phyloP scores from a whole-genome alignment of 2,113 vertebrate genomes.

The Otis tarda region DNA sequence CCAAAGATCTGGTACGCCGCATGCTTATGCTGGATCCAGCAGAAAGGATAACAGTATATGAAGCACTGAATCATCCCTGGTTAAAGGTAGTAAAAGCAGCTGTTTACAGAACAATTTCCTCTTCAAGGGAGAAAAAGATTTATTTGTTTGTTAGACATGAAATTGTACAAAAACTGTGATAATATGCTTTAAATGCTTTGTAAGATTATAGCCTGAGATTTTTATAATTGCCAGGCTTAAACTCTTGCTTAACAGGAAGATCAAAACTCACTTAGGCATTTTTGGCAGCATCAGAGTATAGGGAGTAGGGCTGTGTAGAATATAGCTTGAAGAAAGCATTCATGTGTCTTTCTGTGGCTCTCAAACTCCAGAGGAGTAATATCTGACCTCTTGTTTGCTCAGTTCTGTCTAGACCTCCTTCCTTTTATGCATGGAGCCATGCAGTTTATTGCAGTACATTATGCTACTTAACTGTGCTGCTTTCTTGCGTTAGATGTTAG shows the following conservation, averaged over 20 bases:
- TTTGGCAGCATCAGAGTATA: neutral
- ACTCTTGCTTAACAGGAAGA: neutral
- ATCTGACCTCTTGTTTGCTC: neutral
- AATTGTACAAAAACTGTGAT: neutral
- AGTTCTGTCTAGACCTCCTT: neutral
- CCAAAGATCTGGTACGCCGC: slow-evolving; percentile 97
- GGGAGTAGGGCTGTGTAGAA: neutral
- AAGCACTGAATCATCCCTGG: slow-evolving; percentile 99
- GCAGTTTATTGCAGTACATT: neutral
- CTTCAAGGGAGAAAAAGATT: neutral
- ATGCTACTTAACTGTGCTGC: neutral
- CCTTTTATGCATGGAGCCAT: neutral
- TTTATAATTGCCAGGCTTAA: neutral
- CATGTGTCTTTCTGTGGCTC: neutral
- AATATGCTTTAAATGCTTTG: neutral
- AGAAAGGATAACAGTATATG: slow-evolving; percentile 98
- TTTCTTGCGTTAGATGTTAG: neutral
- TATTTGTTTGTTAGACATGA: neutral
- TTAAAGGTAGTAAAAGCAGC: slow-evolving; percentile 84
- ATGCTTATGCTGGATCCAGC: slow-evolving; percentile 99
- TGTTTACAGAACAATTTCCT: neutral
- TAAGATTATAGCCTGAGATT: neutral
- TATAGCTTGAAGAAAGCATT: neutral
- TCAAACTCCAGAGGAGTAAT: neutral
- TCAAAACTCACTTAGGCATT: neutral